These are phyloP conservation scores for Acyrthosiphon pisum DNA, from an alignment of 1,140 invertebrate genomes.

Conservation along the genomic window DNA sequence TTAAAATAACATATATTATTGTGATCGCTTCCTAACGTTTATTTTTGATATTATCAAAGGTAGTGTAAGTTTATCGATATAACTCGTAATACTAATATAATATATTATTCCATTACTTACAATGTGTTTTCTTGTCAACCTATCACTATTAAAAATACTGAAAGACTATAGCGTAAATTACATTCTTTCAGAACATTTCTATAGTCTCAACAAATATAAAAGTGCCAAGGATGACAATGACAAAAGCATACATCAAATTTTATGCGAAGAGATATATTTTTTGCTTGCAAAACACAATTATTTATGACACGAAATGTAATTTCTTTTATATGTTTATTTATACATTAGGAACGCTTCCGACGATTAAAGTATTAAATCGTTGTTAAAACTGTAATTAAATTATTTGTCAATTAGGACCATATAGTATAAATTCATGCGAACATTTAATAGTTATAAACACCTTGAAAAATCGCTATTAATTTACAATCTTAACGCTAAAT, in stretches of 20 bases:
- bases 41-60: not conserved
- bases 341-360: not conserved
- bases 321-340: not conserved
- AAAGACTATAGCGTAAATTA: not conserved
- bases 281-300: not conserved
- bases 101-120: not conserved
- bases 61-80: not conserved
- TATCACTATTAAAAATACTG: conserved; percentile 15
- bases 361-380: not conserved
- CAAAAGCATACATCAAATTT: not conserved
- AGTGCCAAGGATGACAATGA: not conserved
- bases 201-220: not conserved
- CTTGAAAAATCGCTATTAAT: not conserved
- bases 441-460: not conserved
- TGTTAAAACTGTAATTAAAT: not conserved
- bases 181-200: not conserved
- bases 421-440: not conserved
- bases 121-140: not conserved
- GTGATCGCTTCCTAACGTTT: not conserved
- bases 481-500: not conserved
- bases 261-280: not conserved
- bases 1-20: not conserved
- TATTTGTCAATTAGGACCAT: not conserved
- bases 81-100: not conserved
- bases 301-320: not conserved